Conservation (phyloP, 92 coral and sea anemone species). For the Virgularia gustaviana region DNA sequence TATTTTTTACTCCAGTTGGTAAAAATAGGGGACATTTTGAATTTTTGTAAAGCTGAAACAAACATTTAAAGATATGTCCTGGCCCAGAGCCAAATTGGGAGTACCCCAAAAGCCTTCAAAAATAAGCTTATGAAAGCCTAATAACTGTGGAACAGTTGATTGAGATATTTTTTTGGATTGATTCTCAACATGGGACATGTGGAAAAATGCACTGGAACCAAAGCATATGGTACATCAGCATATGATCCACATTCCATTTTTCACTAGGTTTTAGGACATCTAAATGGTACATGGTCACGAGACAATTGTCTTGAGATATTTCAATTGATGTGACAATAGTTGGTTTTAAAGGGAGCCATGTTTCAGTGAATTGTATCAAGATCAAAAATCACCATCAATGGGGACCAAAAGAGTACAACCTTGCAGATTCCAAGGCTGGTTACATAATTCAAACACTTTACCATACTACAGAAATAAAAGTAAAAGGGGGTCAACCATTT, state of each 20-base stretch:
- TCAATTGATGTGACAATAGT: conserved; percentile 13
- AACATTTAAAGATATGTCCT: too few relatives aligned
- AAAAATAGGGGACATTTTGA: too few relatives aligned
- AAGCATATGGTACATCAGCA: too few relatives aligned
- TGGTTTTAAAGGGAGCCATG: conserved; percentile 21
- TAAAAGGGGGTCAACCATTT: not conserved
- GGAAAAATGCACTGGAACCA: too few relatives aligned
- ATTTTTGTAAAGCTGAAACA: too few relatives aligned
- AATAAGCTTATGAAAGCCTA: too few relatives aligned
- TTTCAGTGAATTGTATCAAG: not conserved
- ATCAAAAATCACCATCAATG: conserved; percentile 20
- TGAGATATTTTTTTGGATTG: too few relatives aligned
- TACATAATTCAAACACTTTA: not conserved
- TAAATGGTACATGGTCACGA: not conserved
- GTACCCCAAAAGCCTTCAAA: too few relatives aligned
- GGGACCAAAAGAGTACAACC: conserved; percentile 20
- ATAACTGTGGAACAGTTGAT: too few relatives aligned
- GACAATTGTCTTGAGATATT: not conserved
- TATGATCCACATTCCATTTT: conserved; percentile 6
- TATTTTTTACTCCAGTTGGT: too few relatives aligned
- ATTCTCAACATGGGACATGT: too few relatives aligned
- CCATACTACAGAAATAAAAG: not conserved
- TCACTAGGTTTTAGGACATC: not conserved
- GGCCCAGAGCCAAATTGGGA: too few relatives aligned
- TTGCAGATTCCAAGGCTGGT: conserved; percentile 9